A percentile compares a stretch with the other conserved stretches of the same genome.
These are phyloP conservation scores for Gandaritis pyraliata DNA, from an alignment of 2,888 invertebrate genomes.

Conservation along the genomic window DNA sequence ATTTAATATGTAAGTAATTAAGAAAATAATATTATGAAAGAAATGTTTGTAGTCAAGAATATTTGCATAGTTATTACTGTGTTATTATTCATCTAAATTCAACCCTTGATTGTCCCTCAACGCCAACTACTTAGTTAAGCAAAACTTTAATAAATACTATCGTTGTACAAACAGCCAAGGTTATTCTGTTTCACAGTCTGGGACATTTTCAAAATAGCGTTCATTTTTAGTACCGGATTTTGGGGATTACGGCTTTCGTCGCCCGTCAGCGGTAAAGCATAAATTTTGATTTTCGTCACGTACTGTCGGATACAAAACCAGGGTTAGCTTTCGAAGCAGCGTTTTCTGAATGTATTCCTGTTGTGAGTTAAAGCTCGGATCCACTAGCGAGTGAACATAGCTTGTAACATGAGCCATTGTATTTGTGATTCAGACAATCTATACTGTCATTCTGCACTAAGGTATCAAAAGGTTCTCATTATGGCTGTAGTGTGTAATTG, in stretches of 20 bases:
- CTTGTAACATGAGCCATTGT: too few species aligned
- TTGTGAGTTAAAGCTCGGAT: constrained; percentile 27
- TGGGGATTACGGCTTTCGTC: constrained; percentile 39
- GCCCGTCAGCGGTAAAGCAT: constrained; percentile 41
- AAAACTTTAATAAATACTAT: constrained; percentile 16
- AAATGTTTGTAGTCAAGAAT: not conserved
- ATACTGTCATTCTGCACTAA: too few species aligned
- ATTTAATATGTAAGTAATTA: too few species aligned
- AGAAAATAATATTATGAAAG: too few species aligned
- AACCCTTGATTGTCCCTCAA: not conserved
- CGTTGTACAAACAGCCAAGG: constrained; percentile 21
- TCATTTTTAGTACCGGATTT: constrained; percentile 41
- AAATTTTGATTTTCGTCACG: constrained; percentile 47
- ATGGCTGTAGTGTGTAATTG: too few species aligned
- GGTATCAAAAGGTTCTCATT: too few species aligned
- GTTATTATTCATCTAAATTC: constrained; percentile 6
- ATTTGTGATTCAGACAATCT: too few species aligned
- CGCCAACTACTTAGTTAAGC: constrained; percentile 12
- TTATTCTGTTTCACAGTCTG: constrained; percentile 33
- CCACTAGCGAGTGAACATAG: constrained; percentile 6
- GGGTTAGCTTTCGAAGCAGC: constrained; percentile 43
- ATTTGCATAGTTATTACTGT: constrained; percentile 3
- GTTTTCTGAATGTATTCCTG: constrained; percentile 42
- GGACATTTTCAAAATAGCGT: constrained; percentile 39
- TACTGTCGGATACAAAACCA: constrained; percentile 43